Evolutionary conservation across 1,140 invertebrate genomes (phyloP), one percentile per base, ranked within the genome.

Genomic region (Penaeus indicus): DNA sequence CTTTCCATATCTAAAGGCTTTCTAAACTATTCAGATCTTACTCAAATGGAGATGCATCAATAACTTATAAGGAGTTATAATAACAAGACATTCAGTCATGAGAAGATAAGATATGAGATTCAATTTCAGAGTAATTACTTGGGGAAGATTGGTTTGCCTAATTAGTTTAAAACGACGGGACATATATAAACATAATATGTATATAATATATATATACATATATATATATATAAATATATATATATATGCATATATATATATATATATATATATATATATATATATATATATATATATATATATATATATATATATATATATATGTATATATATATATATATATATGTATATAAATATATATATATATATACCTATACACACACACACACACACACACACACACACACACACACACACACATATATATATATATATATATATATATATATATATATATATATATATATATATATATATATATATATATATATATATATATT

Each of bases 391-490:
- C 32, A 69, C 13, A 69, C 13, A 69, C 13, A 69, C 13, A 69
- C 13, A 69, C 13, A 69, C 13, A 69, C 22, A 69, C 13, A 69
- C 13, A 69, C 13, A 69, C 22, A 69, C 22, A 69, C 32, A 69
- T 22, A 69, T 22, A 69, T 13, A 21, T 69, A 69, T 69, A 69
- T 69, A 69, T 69, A 69, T 69, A 69, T 69, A 21, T 69, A 21
- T 69, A 21, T 69, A 21, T 69, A 69, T 69, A 69, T 69, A 69
- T 69, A 69, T 69, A 69, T 69, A 69, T 69, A 69, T 69, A 69
- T 69, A 69, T 69, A 69, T 69, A 69, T 69, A 69, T 69, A 69
- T 69, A 69, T 69, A 69, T 69, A 69, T 8, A 69, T 69, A 69
- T 69, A 69, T 69, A 69, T 69, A 69, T 69, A 69, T 69, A 69